A percentile compares a stretch with the other conserved stretches of the same genome.
These are phyloP conservation scores for Drosophila bifasciata DNA, from an alignment of 1,140 invertebrate genomes.

Conservation along the genomic window DNA sequence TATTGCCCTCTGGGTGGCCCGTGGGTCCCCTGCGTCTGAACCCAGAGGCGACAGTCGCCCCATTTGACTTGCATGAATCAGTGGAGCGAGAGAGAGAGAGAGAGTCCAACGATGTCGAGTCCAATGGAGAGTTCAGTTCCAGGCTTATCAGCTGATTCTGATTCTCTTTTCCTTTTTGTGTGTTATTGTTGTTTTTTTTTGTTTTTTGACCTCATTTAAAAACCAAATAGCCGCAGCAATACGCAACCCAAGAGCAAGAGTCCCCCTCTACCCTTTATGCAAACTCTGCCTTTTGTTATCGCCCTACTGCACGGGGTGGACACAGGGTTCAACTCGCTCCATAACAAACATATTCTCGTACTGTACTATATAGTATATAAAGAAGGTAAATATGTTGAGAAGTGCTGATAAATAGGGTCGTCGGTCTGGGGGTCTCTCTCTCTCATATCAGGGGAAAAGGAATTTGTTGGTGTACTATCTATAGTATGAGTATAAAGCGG, in stretches of 20 bases:
- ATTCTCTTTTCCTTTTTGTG: conserved; percentile 30
- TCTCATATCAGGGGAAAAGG: conserved; percentile 22
- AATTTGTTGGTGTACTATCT: conserved; percentile 26
- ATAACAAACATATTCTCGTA: conserved; percentile 3
- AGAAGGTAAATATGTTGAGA: conserved; percentile 47
- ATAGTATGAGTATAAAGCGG: conserved; percentile 13
- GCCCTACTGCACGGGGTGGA: background rate
- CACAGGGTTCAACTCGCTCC: conserved; percentile 62
- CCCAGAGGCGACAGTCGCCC: background rate
- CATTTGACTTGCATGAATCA: conserved; percentile 44
- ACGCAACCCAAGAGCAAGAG: conserved; percentile 42
- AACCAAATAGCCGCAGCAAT: conserved; percentile 70
- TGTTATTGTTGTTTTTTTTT: conserved; percentile 53
- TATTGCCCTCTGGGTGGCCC: too few relatives aligned
- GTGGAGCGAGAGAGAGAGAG: too few relatives aligned
- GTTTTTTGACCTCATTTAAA: conserved; percentile 77
- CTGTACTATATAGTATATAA: too few relatives aligned
- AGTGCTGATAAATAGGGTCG: conserved; percentile 47
- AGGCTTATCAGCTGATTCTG: conserved; percentile 64
- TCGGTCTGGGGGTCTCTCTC: conserved; percentile 1
- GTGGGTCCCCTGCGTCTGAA: too few relatives aligned
- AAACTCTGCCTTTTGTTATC: conserved; percentile 41
- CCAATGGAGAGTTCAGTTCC: conserved; percentile 14
- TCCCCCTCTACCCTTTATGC: conserved; percentile 37
- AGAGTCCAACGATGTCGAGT: background rate